These are phyloP conservation scores for Channa striata DNA, from an alignment of 2,797 vertebrate species.

Conservation along the genomic window DNA sequence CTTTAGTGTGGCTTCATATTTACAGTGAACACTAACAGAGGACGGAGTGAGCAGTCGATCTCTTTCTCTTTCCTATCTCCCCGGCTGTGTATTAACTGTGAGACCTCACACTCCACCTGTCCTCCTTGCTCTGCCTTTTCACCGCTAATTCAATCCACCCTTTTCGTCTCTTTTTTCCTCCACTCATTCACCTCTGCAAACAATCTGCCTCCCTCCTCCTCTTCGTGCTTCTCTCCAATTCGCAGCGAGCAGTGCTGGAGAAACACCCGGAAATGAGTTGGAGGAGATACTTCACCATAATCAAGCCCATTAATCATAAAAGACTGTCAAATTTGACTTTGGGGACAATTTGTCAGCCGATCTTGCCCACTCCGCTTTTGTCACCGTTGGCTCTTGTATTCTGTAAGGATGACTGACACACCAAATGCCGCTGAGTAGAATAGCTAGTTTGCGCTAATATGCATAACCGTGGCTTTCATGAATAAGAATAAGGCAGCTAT, in stretches of 20 bases:
- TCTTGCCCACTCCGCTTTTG: constrained; percentile 79
- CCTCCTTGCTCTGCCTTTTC: constrained; percentile 45
- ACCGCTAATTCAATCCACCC: constrained; percentile 78
- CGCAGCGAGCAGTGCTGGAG: constrained; percentile 30
- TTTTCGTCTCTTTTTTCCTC: constrained; percentile 26
- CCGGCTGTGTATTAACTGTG: constrained; percentile 63
- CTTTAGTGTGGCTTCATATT: constrained; percentile 24
- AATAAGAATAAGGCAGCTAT: constrained; percentile 86
- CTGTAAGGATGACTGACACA: constrained; percentile 88
- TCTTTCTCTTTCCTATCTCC: constrained; percentile 32
- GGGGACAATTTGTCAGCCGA: constrained; percentile 89
- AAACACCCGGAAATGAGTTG: constrained; percentile 83
- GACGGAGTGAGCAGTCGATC: constrained; percentile 2
- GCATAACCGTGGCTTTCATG: constrained; percentile 86
- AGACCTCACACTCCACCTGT: constrained; percentile 66
- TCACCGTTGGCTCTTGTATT: constrained; percentile 80
- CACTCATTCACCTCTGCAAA: constrained; percentile 58
- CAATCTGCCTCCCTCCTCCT: constrained; percentile 49
- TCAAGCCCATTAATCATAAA: constrained; percentile 90
- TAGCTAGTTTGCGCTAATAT: constrained; percentile 87
- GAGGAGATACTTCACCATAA: constrained; percentile 84
- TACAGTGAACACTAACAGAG: constrained; percentile 19
- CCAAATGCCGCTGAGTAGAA: constrained; percentile 82
- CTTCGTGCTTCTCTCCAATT: constrained; percentile 28
- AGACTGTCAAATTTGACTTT: constrained; percentile 90